phyloP scores from a whole-genome alignment of 2,888 invertebrate species.

The Ischnus inquisitorius region DNA sequence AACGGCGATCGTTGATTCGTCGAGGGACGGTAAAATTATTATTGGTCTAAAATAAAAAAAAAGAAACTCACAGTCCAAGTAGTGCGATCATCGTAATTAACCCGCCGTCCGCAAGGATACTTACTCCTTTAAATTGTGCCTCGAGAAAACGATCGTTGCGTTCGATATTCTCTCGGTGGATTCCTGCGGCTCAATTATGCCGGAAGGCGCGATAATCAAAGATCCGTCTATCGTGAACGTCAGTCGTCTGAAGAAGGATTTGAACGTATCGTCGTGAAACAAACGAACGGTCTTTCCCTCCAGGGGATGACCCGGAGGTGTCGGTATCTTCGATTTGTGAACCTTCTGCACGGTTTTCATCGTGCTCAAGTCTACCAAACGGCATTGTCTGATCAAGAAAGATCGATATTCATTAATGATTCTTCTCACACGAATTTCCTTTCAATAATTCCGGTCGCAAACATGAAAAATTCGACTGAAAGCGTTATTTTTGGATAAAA shows the following conservation, averaged over 20 bases:
- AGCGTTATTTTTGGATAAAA: too few species aligned
- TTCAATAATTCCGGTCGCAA: not conserved
- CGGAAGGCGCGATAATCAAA: conserved; percentile 96
- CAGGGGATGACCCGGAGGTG: conserved; percentile 87
- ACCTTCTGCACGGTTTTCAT: conserved; percentile 90
- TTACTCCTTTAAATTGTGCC: conserved; percentile 88
- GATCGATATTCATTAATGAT: conserved; percentile 66
- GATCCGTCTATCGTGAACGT: conserved; percentile 97
- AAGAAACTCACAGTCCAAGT: not conserved
- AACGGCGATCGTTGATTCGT: conserved; percentile 93
- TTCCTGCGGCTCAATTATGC: conserved; percentile 91
- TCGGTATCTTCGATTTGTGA: conserved; percentile 88
- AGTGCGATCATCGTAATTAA: not conserved
- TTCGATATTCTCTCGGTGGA: conserved; percentile 87
- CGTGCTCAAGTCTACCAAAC: conserved; percentile 89
- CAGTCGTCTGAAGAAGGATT: conserved; percentile 96
- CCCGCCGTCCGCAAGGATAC: conserved; percentile 68
- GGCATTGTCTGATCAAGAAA: conserved; percentile 87
- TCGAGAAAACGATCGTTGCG: conserved; percentile 88
- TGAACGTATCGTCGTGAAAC: conserved; percentile 96
- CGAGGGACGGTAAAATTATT: conserved; percentile 91
- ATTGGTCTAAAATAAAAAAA: conserved; percentile 88
- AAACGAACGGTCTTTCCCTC: conserved; percentile 89
- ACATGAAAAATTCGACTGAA: too few species aligned
- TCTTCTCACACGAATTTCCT: not conserved